Base-by-base conservation (phyloP, 2,113 vertebrate genomes). In the Lampris megalopsis region DNA sequence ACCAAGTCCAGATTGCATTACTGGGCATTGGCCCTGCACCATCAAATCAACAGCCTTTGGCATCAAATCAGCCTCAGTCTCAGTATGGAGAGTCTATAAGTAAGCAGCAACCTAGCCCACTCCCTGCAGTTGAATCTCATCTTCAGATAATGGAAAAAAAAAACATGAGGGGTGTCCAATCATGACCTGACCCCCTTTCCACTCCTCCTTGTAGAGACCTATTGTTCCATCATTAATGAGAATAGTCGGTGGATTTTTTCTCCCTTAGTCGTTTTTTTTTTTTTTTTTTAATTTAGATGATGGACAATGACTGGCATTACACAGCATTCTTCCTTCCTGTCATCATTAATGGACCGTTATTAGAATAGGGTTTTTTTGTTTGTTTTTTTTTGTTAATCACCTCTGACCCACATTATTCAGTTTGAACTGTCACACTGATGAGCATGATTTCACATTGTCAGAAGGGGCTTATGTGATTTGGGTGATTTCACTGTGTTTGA, bases 151-250 rank as follows among this genome's bases (percentile, higher is more conserved):
- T n/a, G n/a, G n/a, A n/a, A n/a, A n/a, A n/a, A n/a, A n/a, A 63
- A 77, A 81, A 86, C 52, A 45, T 66, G 68, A 70, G 68, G 9
- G 56, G 54, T 59, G 63, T 79, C 56, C 68, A 64, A 57, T 52
- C 10, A 35, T 65, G 63, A 59, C 54, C 66, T 71, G 78, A 81
- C 75, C 79, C 59, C 81, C 43, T 84, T 83, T 41, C 60, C n/a
- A 69, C 35, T 63, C 52, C 45, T 6, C 37, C 61, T 48, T n/a
- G 45, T 24, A 64, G 50, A 10, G 5, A n/a, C n/a, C n/a, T n/a
- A 24, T 41, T 64, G 45, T 58, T 79, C 72, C 10, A 42, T 71
- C 53, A 0, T 1, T 70, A 41, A 49, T 63, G 35, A 77, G 75
- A 79, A 35, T 36, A 62, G 45, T 74, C 13, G 57, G 53, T 63